Percentiles rank a stretch among this genome's conserved stretches.
Evolutionary conservation across 1,140 invertebrate species (phyloP).

Genomic region (Drosophila burlai): DNA sequence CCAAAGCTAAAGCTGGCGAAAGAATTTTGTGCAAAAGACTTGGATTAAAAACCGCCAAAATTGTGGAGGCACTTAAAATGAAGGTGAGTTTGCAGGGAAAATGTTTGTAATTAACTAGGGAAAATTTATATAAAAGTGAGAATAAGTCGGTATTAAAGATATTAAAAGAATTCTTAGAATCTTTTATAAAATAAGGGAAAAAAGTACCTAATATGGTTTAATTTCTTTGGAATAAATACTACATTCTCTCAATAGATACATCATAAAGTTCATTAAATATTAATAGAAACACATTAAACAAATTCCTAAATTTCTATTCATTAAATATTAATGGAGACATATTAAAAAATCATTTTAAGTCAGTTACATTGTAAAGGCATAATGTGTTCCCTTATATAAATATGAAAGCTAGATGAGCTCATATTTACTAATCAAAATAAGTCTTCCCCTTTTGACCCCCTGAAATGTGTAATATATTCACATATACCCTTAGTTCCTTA

Average conservation of each 20-base stretch:
- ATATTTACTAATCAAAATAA: not conserved
- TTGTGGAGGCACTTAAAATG: slow-evolving; percentile 85
- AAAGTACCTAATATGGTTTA: too few relatives aligned
- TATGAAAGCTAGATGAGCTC: slow-evolving; percentile 3
- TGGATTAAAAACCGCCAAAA: slow-evolving; percentile 85
- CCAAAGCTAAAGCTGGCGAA: slow-evolving; percentile 56
- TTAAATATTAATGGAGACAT: not conserved
- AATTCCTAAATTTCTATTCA: not conserved
- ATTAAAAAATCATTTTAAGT: too few relatives aligned
- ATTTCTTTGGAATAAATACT: too few relatives aligned
- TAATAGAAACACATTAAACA: not conserved
- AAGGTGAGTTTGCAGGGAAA: slow-evolving; percentile 58
- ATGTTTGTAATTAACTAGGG: not conserved
- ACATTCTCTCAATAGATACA: not conserved
- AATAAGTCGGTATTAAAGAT: not conserved
- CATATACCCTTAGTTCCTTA: not conserved
- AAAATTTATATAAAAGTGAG: not conserved
- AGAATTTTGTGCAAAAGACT: slow-evolving; percentile 71
- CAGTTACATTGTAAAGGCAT: not conserved
- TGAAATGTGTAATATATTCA: not conserved
- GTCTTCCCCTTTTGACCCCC: not conserved
- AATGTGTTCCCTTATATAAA: not conserved
- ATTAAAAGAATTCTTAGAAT: not conserved
- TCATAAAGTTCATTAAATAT: not conserved
- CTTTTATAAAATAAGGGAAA: not conserved